Base-by-base conservation (phyloP, 35 echinoderm and acorn worm species). In the Diadema setosum region DNA sequence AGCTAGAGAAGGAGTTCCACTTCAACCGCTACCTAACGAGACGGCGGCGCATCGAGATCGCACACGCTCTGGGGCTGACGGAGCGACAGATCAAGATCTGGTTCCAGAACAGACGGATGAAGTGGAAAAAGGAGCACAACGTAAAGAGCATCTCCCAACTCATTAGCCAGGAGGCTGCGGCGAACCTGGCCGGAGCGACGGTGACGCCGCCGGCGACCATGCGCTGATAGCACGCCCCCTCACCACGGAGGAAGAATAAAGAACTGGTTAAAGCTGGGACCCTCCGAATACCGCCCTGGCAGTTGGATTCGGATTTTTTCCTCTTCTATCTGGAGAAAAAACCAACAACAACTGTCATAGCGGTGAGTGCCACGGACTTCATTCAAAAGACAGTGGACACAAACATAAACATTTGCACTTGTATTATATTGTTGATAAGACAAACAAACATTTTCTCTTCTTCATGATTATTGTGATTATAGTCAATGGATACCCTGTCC, bases 91-190 rank as follows among this genome's bases (percentile, higher is more conserved):
- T 98, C 60, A 98, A 98, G 91, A 98, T 98, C 65, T 98, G 96
- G 96, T 98, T 98, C 49, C 96, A 98, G 81, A 98, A 98, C n/a
- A 76, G 96, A 42, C 76, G 96, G 24, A 98, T 98, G 96, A 98
- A 98, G 43, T 82, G 86, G 59, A 98, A 98, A 65, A 97, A 93
- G 40, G 96, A 98, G 61, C 81, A 94, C 82, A 94, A 94, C 52
- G 45, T 94, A n/a, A 78, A 78, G 40, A 78, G 73, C 44, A 78
- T 78, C 73, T 78, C 73, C 24, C 73, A 78, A 41, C 73, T 78
- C 5, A 78, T 78, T 41, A 78, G 73, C 34, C 73, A 78, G 25
- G 73, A 78, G 20, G 73, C 73, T 8, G 73, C 73, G 30, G 73
- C 73, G 17, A 78, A 78, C 73, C 73, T 78, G 27, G 73, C 73